These are phyloP conservation scores for Thalassoma bifasciatum DNA, from an alignment of 2,113 vertebrate species.

Conservation along the genomic window DNA sequence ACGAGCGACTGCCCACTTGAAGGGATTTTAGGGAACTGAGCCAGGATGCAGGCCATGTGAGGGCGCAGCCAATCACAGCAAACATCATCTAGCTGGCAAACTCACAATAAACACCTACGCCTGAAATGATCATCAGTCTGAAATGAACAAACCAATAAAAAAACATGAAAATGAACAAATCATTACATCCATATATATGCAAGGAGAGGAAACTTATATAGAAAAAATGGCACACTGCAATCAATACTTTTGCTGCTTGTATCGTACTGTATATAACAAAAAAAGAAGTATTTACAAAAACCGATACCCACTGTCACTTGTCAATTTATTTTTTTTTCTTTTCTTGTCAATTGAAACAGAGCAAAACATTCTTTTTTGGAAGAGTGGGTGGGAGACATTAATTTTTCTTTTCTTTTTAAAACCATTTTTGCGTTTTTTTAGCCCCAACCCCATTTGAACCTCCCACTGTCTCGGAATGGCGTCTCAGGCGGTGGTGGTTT, in stretches of 20 bases:
- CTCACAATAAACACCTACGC: conserved; percentile 84
- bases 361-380: conserved; percentile 79
- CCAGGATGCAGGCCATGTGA: conserved; percentile 32
- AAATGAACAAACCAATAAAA: conserved; percentile 52
- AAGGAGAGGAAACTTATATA: conserved; percentile 75
- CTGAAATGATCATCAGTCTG: conserved; percentile 66
- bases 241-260: conserved; percentile 84
- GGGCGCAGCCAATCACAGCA: conserved; percentile 64
- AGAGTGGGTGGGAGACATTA: conserved; percentile 67
- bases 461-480: conserved; percentile 55
- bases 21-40: conserved; percentile 27
- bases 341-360: conserved; percentile 73
- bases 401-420: conserved; percentile 41
- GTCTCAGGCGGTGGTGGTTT: conserved; percentile 65
- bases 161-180: conserved; percentile 58
- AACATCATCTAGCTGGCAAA: conserved; percentile 82
- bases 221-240: conserved; percentile 86
- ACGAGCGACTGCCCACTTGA: conserved; percentile 16
- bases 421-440: conserved; percentile 51
- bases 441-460: conserved; percentile 59
- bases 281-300: conserved; percentile 87
- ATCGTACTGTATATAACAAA: conserved; percentile 84
- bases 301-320: conserved; percentile 75
- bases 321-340: conserved; percentile 67
- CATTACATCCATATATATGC: conserved; percentile 79